A percentile compares a stretch with the other conserved stretches of the same genome.
Conservation (phyloP, 2,113 vertebrate species). For the Pterocles burchelli region DNA sequence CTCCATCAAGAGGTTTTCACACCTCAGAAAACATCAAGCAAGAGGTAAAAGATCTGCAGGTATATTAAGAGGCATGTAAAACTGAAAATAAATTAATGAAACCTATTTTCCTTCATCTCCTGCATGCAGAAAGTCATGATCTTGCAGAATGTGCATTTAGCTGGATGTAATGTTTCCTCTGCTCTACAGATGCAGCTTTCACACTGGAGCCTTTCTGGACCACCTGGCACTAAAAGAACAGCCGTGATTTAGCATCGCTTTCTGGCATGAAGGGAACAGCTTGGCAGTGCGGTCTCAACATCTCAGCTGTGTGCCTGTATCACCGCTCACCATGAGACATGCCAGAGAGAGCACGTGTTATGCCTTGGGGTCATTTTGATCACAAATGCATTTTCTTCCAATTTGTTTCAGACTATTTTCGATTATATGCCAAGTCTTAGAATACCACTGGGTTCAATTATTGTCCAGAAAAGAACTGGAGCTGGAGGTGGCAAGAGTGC, state of each 20-base stretch:
- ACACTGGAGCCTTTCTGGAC: background rate
- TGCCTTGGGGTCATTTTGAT: background rate
- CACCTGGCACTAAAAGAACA: background rate
- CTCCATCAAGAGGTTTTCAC: background rate
- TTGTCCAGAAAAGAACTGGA: background rate
- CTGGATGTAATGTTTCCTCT: background rate
- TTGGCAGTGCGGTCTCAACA: background rate
- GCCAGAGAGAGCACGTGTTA: background rate
- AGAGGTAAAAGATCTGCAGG: background rate
- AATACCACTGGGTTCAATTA: background rate
- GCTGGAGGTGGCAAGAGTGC: background rate
- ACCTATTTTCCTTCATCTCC: background rate
- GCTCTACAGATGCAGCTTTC: background rate
- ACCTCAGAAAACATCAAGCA: background rate
- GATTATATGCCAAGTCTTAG: background rate
- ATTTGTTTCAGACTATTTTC: background rate
- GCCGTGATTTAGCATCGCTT: background rate
- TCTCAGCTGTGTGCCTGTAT: background rate
- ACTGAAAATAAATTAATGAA: background rate
- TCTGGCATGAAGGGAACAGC: background rate
- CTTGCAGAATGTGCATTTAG: background rate
- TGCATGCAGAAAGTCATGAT: background rate
- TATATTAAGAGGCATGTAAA: background rate
- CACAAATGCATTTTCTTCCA: background rate
- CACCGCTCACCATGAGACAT: background rate